Evolutionary conservation across 1,140 invertebrate genomes (phyloP).

Genomic region (Monochamus saltuarius): DNA sequence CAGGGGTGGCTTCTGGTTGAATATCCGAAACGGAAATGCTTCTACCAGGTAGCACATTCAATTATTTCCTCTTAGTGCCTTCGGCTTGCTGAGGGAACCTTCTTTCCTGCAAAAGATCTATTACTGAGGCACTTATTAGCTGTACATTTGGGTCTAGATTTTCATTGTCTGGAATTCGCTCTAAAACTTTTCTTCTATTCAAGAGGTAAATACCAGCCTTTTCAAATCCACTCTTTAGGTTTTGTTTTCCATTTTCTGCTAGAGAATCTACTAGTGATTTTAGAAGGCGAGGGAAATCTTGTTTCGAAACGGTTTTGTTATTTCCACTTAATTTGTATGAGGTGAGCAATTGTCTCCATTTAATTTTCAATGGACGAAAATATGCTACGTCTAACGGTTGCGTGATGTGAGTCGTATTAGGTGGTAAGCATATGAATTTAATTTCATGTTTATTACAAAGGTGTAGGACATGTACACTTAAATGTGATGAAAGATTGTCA

Average conservation of each 20-base stretch:
- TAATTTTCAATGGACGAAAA: too few species aligned
- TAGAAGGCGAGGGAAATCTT: constrained; percentile 34
- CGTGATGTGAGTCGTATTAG: too few species aligned
- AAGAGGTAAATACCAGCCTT: constrained; percentile 38
- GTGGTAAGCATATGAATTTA: too few species aligned
- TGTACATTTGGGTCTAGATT: constrained; percentile 12
- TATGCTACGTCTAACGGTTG: too few species aligned
- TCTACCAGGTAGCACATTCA: constrained; percentile 6
- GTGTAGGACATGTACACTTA: too few species aligned
- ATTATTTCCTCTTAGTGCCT: constrained; percentile 7
- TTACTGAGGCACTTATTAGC: constrained; percentile 6
- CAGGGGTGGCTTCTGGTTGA: not conserved
- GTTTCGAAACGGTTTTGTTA: constrained; percentile 26
- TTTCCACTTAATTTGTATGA: constrained; percentile 29
- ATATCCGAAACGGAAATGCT: constrained; percentile 9
- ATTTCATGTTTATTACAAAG: too few species aligned
- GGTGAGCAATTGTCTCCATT: too few species aligned
- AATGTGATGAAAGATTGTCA: too few species aligned
- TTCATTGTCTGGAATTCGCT: constrained; percentile 4
- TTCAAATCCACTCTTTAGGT: constrained; percentile 36
- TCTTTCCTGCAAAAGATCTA: constrained; percentile 3
- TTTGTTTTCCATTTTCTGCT: constrained; percentile 17
- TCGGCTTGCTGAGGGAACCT: not conserved
- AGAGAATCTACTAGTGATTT: constrained; percentile 26
- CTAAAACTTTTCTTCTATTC: constrained; percentile 28